These are phyloP conservation scores for Xylocampa areola DNA, from an alignment of 2,888 invertebrate species.

Conservation along the genomic window DNA sequence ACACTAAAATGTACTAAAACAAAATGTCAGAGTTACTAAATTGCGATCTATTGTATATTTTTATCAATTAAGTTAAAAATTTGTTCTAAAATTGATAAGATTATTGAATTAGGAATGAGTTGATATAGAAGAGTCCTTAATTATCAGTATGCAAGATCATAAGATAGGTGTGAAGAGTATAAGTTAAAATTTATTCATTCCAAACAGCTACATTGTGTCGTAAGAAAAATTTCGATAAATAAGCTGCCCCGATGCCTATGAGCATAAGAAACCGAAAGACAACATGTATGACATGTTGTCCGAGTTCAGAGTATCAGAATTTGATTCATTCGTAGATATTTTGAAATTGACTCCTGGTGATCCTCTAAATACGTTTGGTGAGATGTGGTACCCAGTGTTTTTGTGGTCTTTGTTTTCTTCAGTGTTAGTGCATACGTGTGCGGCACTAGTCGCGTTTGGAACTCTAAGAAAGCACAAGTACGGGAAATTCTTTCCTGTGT, in stretches of 20 bases:
- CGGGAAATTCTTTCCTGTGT: constrained; percentile 97
- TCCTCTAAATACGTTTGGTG: constrained; percentile 93
- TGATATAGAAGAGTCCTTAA: neutral
- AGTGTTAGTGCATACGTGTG: constrained; percentile 97
- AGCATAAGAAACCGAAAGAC: constrained; percentile 75
- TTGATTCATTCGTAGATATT: constrained; percentile 92
- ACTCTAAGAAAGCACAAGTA: constrained; percentile 98
- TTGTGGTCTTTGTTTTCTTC: constrained; percentile 98
- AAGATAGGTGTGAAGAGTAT: constrained; percentile 2
- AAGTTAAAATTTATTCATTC: constrained; percentile 3
- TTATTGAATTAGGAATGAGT: constrained; percentile 11
- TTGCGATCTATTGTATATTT: too few relatives aligned
- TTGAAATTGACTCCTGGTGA: constrained; percentile 91
- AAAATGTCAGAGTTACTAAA: too few relatives aligned
- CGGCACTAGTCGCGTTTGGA: constrained; percentile 96
- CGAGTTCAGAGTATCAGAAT: constrained; percentile 89
- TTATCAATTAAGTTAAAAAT: constrained; percentile 38
- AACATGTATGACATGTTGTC: constrained; percentile 90
- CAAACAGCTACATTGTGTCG: constrained; percentile 42
- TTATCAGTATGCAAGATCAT: neutral
- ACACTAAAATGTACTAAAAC: too few relatives aligned
- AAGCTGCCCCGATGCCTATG: constrained; percentile 85
- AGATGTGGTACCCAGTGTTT: constrained; percentile 99
- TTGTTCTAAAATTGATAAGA: too few relatives aligned
- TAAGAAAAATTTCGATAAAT: constrained; percentile 62